Percentiles rank a stretch among this genome's conserved stretches.
Conservation (phyloP, 2,113 vertebrate species). For the Toxostoma redivivum region DNA sequence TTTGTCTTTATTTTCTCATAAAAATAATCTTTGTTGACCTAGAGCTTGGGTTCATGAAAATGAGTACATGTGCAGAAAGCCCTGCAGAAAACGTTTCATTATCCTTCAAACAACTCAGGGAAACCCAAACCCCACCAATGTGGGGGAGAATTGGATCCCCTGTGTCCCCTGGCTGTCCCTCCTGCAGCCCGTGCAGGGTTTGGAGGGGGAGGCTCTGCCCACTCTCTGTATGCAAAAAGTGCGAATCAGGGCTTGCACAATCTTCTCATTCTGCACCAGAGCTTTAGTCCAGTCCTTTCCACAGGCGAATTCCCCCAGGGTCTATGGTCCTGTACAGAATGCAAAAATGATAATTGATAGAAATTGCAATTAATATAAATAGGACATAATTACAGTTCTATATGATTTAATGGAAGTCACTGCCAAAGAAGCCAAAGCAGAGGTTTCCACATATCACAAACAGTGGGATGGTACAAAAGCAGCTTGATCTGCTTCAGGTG, state of each 20-base stretch:
- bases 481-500: not conserved
- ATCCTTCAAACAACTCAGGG: not conserved
- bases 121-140: not conserved
- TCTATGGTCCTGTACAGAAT: not conserved
- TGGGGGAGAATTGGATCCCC: not conserved
- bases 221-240: not conserved
- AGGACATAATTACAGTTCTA: not conserved
- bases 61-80: not conserved
- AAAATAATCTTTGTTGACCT: not conserved
- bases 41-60: not conserved
- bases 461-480: not conserved
- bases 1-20: not conserved
- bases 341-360: not conserved
- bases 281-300: not conserved
- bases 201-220: not conserved
- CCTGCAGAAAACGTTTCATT: not conserved
- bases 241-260: not conserved
- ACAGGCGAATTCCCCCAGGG: accelerated
- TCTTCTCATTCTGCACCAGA: not conserved
- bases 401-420: not conserved
- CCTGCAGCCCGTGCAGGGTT: accelerated
- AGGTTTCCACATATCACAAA: accelerated
- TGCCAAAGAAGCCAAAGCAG: not conserved
- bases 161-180: accelerated
- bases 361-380: not conserved